phyloP scores from a whole-genome alignment of 1,140 invertebrate species.

The Orchesella cincta region DNA sequence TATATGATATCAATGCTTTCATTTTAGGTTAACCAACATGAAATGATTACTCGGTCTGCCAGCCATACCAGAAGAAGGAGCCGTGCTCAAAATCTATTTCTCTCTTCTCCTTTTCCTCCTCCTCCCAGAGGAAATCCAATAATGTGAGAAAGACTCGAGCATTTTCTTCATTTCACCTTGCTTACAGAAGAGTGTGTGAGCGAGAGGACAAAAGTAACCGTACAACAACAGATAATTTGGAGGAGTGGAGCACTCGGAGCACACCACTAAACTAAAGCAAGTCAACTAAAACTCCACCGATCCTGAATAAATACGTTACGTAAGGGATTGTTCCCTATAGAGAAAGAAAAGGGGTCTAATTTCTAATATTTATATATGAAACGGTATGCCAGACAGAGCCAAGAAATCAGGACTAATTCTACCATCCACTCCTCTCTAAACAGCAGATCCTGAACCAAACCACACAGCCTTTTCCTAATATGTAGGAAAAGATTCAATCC shows the following conservation, averaged over 20 bases:
- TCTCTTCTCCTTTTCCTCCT: neutral
- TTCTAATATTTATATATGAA: neutral
- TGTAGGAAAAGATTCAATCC: no score
- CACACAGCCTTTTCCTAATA: neutral
- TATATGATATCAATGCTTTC: neutral
- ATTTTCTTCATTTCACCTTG: conserved; percentile 21
- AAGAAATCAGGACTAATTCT: conserved; percentile 23
- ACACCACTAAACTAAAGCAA: neutral
- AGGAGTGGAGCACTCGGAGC: neutral
- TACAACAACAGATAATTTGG: conserved; percentile 19
- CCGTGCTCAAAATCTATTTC: neutral
- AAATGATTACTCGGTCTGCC: neutral
- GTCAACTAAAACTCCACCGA: neutral
- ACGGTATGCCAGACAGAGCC: neutral
- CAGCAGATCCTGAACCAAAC: neutral
- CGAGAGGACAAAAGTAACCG: neutral
- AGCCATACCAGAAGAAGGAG: neutral
- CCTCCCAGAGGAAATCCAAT: conserved; percentile 13
- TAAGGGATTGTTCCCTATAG: neutral
- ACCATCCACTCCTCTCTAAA: neutral
- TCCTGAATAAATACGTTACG: neutral
- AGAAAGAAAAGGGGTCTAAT: neutral
- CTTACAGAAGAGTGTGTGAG: neutral
- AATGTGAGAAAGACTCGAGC: neutral
- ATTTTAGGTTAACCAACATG: conserved; percentile 8